These are phyloP conservation scores for Aegithalos caudatus DNA, from an alignment of 2,113 vertebrate species.

Conservation along the genomic window DNA sequence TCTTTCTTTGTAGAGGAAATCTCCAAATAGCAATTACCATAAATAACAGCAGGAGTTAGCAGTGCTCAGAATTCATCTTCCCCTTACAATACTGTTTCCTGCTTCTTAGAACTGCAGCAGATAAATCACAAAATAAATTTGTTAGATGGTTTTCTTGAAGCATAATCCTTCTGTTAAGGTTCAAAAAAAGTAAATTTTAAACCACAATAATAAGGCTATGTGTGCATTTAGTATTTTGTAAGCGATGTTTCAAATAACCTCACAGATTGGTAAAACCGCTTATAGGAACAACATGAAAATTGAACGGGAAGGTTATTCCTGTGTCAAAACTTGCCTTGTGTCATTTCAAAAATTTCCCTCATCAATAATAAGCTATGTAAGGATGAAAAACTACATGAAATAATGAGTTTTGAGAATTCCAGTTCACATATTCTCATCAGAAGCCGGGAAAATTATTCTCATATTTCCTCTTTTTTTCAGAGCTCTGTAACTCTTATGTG, in stretches of 20 bases:
- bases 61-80: background rate
- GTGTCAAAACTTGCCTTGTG: background rate
- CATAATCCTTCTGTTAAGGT: background rate
- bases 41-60: background rate
- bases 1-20: background rate
- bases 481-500: background rate
- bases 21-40: background rate
- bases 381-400: background rate
- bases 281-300: background rate
- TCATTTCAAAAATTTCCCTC: background rate
- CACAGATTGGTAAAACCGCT: background rate
- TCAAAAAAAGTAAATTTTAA: background rate
- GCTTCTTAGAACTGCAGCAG: background rate
- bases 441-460: background rate
- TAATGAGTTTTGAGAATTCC: background rate
- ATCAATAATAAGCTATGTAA: background rate
- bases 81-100: background rate
- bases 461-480: background rate
- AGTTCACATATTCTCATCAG: background rate
- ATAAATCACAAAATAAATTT: background rate
- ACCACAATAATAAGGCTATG: background rate
- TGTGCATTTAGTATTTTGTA: background rate
- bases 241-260: background rate
- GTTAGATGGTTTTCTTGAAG: background rate
- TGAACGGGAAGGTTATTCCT: background rate